Base-by-base conservation (phyloP, 2,113 vertebrate species). In the Hiodon tergisus region DNA sequence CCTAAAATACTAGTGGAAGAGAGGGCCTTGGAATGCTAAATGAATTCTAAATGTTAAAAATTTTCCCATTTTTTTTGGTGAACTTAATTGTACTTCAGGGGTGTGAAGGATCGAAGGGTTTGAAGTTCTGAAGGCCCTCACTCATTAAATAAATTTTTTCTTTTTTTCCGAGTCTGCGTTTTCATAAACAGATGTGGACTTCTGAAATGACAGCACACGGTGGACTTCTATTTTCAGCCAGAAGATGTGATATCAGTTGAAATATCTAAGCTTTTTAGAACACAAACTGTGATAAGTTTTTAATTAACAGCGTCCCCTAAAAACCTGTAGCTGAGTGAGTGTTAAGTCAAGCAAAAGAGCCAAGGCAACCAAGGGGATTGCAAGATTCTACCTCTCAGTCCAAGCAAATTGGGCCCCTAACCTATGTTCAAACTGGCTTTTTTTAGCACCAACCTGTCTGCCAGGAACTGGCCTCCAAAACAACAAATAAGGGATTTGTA, bases 361-460 rank as follows among this genome's bases (percentile, higher is more conserved):
- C 46, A 4, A 47, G 63, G 85, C 82, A 80, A 85, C 62, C 16
- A 14, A 58, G 76, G 79, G 0, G 17, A 67, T 57, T 74, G 78
- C 80, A 80, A 78, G 82, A 82, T 79, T 77, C 77, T 68, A 46
- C 77, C 6, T 9, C 5, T n/a, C 55, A 61, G 61, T 65, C 13
- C 53, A 13, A 9, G 14, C 46, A 70, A 47, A 50, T 65, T 55
- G 66, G 72, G 66, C 70, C 31, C 46, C 9, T 6, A 50, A 52
- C 77, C 79, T 78, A 50, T 80, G 69, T 77, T 67, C 13, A 31
- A 79, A 82, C 76, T 74, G 47, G 79, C 82, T 83, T 80, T 80
- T 59, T 54, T 78, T 65, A 73, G 73, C 60, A 73, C 63, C 65
- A 62, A 59, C 54, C 54, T 53, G 14, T 67, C 50, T 52, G 48